A percentile compares a stretch with the other conserved stretches of the same genome.
Evolutionary conservation across 2,113 vertebrate genomes (phyloP).

Genomic region (Pelobates fuscus): DNA sequence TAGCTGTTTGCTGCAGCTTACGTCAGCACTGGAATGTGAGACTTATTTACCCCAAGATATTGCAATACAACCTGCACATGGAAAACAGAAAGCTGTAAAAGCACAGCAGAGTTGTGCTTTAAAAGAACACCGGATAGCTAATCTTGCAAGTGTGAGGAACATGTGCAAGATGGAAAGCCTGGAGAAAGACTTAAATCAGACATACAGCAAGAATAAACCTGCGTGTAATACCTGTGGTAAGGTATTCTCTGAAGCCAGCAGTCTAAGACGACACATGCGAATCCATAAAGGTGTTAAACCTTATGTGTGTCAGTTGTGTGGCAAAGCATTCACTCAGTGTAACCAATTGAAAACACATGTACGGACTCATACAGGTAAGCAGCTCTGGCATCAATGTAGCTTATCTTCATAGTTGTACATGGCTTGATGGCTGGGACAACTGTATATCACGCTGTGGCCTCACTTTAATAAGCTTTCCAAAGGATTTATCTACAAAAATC

Average conservation of each 20-base stretch:
- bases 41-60: constrained; percentile 65
- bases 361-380: constrained; percentile 94
- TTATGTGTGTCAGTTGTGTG: constrained; percentile 91
- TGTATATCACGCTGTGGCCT: no score
- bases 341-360: constrained; percentile 97
- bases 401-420: no score
- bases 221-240: constrained; percentile 89
- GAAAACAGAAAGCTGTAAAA: constrained; percentile 67
- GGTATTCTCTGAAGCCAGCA: constrained; percentile 90
- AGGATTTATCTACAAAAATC: no score
- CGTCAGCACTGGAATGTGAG: constrained; percentile 63
- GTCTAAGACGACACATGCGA: constrained; percentile 91
- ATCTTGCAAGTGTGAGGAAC: constrained; percentile 63
- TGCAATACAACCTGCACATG: constrained; percentile 60
- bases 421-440: no score
- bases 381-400: constrained; percentile 16
- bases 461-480: no score
- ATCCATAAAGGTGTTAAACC: constrained; percentile 97
- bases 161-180: constrained; percentile 64
- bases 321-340: constrained; percentile 92
- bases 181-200: constrained; percentile 66
- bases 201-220: constrained; percentile 77
- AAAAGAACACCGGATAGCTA: constrained; percentile 70
- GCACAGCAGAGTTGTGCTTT: constrained; percentile 60
- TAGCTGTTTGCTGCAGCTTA: constrained; percentile 63